phyloP scores from a whole-genome alignment of 2,888 invertebrate species.

The Clistopyga incitator region DNA sequence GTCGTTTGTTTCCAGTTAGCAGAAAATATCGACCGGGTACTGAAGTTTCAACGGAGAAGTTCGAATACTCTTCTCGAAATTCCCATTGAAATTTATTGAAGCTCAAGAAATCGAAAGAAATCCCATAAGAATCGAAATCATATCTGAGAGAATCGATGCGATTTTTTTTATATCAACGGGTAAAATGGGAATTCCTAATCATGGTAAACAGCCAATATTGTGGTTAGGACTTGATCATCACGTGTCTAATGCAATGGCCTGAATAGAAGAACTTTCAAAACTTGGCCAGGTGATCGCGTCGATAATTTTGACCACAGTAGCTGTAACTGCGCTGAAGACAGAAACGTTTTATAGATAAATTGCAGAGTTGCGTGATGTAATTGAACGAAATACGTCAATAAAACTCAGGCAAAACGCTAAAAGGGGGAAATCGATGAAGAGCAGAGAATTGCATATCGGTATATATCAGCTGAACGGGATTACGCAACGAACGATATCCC shows the following conservation, averaged over 20 bases:
- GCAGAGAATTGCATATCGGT: constrained; percentile 53
- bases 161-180: too few relatives aligned
- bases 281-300: constrained; percentile 75
- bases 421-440: constrained; percentile 25
- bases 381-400: constrained; percentile 25
- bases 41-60: too few relatives aligned
- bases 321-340: background rate
- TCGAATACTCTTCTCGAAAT: too few relatives aligned
- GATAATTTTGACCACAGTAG: constrained; percentile 18
- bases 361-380: constrained; percentile 27
- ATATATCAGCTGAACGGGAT: constrained; percentile 75
- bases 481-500: constrained; percentile 76
- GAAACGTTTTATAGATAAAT: constrained; percentile 17
- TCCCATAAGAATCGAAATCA: too few relatives aligned
- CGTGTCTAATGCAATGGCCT: background rate
- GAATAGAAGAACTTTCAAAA: constrained; percentile 75
- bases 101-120: too few relatives aligned
- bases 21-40: too few relatives aligned
- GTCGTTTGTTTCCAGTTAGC: too few relatives aligned
- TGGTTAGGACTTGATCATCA: too few relatives aligned
- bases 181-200: too few relatives aligned
- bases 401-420: constrained; percentile 29
- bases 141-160: too few relatives aligned
- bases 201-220: too few relatives aligned
- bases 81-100: too few relatives aligned